Percentiles rank a stretch among this genome's conserved stretches.
Conservation (phyloP, 2,797 vertebrate species). For the Agapornis canus region DNA sequence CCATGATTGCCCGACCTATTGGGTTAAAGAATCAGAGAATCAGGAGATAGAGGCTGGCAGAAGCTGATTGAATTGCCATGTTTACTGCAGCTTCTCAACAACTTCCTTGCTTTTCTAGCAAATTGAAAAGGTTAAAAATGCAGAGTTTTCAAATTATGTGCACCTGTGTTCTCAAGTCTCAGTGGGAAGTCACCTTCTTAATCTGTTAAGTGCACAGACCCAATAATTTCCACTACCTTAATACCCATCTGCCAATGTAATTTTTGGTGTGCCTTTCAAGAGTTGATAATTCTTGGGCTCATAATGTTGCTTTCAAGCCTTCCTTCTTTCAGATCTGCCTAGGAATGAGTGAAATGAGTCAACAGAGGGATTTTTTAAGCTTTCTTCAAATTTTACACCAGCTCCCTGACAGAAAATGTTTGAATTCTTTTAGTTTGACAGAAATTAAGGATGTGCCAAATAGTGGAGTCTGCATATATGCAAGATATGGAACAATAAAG, state of each 20-base stretch:
- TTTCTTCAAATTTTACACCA: constrained; percentile 22
- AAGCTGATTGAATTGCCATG: neutral
- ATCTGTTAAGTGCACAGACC: constrained; percentile 40
- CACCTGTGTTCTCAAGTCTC: constrained; percentile 47
- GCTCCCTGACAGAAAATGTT: constrained; percentile 43
- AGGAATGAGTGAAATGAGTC: constrained; percentile 64
- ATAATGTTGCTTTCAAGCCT: constrained; percentile 47
- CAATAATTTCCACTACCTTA: constrained; percentile 32
- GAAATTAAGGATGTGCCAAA: constrained; percentile 57
- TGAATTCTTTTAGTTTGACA: constrained; percentile 41
- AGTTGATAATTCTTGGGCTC: neutral
- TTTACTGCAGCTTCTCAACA: constrained; percentile 46
- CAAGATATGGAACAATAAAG: constrained; percentile 20
- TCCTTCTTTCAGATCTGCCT: constrained; percentile 43
- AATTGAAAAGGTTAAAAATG: constrained; percentile 61
- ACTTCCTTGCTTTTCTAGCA: constrained; percentile 55
- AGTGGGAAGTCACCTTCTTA: constrained; percentile 57
- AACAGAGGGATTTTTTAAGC: constrained; percentile 53
- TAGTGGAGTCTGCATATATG: neutral
- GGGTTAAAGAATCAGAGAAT: neutral
- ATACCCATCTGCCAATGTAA: constrained; percentile 8
- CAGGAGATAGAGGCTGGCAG: constrained; percentile 13
- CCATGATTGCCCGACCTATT: neutral
- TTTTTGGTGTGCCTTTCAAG: constrained; percentile 44
- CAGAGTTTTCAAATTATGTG: constrained; percentile 46